Percentiles rank a stretch among this genome's conserved stretches.
phyloP scores from a whole-genome alignment of 2,113 vertebrate species.

The Syngnathoides biaculeatus region DNA sequence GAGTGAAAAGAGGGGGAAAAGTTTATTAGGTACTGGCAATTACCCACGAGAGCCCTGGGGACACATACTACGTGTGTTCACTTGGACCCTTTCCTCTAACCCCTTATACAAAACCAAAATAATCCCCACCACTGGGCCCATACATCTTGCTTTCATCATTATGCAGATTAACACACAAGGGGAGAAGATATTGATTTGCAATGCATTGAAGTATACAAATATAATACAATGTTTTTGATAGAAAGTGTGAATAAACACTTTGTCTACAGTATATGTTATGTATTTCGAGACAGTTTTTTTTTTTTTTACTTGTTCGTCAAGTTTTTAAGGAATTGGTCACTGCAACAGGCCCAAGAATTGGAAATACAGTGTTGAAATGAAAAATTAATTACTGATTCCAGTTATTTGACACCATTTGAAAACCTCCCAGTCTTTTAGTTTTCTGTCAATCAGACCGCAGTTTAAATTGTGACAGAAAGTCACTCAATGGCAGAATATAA shows the following conservation, averaged over 20 bases:
- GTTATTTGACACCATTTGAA: no score
- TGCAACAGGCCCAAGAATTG: no score
- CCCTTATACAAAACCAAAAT: constrained; percentile 70
- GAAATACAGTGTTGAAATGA: no score
- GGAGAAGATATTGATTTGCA: constrained; percentile 11
- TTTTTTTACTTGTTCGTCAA: no score
- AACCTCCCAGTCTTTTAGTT: no score
- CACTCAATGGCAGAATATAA: neutral
- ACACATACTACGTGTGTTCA: constrained; percentile 71
- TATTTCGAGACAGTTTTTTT: no score
- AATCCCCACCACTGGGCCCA: constrained; percentile 67
- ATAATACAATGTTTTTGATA: constrained; percentile 6
- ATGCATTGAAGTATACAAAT: neutral
- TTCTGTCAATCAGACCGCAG: no score
- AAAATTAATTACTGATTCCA: no score
- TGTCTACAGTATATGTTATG: no score
- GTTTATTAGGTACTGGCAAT: constrained; percentile 75
- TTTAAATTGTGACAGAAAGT: no score
- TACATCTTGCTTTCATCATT: constrained; percentile 65
- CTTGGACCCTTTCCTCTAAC: constrained; percentile 70
- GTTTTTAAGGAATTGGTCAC: no score
- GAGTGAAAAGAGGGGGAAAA: constrained; percentile 44
- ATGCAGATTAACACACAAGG: constrained; percentile 29
- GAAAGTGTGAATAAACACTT: neutral
- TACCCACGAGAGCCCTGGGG: constrained; percentile 69